These are phyloP conservation scores for Pseudorectes ferrugineus DNA, from an alignment of 2,113 vertebrate species.

Conservation along the genomic window DNA sequence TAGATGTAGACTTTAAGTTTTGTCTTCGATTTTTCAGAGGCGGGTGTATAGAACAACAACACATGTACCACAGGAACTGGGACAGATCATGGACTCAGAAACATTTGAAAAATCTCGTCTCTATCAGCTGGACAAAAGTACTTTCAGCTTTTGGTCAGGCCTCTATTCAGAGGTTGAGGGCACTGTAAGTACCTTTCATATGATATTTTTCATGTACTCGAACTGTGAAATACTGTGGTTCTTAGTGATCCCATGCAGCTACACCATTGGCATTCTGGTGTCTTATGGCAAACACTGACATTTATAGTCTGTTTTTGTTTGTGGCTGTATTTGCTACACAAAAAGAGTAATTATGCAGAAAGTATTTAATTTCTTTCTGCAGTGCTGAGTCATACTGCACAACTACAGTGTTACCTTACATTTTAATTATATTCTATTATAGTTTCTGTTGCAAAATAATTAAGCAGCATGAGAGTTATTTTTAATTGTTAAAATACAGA, in stretches of 20 bases:
- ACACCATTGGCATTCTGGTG: neutral
- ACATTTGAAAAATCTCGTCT: conserved; percentile 97
- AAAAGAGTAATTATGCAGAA: neutral
- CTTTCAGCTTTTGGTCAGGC: conserved; percentile 98
- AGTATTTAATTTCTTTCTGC: neutral
- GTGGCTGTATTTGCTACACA: neutral
- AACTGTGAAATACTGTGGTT: neutral
- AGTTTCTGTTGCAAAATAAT: neutral
- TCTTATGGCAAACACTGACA: accelerated
- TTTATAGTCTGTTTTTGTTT: neutral
- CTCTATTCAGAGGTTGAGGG: conserved; percentile 95
- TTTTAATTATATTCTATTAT: neutral
- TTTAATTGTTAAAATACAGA: neutral
- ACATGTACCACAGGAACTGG: conserved; percentile 87
- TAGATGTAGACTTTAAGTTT: neutral
- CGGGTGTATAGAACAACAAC: conserved; percentile 86
- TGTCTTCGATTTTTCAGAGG: conserved; percentile 75
- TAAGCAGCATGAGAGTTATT: neutral
- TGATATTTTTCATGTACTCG: neutral
- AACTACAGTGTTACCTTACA: neutral
- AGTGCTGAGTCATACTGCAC: neutral
- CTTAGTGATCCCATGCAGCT: neutral
- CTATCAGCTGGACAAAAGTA: conserved; percentile 98
- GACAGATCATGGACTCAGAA: conserved; percentile 94
- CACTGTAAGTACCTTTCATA: conserved; percentile 78